Conservation (phyloP, 1,140 invertebrate genomes). For the Ceratosolen fusciceps region DNA sequence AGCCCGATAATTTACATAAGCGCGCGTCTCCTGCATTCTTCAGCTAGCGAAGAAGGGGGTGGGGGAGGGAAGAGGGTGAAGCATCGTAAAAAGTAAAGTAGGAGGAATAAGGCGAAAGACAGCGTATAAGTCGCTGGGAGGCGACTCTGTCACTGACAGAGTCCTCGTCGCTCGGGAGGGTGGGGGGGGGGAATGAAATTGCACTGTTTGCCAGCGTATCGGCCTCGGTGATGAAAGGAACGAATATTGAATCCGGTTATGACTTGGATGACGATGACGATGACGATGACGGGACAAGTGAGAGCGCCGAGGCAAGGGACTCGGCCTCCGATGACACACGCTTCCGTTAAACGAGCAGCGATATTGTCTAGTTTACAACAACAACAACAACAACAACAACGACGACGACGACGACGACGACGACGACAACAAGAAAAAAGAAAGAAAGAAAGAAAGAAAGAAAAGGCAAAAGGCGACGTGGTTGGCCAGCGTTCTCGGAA, state of each 20-base stretch:
- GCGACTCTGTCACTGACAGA: conserved; percentile 64
- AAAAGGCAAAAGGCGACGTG: no score
- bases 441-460: no score
- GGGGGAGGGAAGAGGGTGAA: not conserved
- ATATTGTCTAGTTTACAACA: conserved; percentile 22
- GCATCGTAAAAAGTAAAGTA: conserved; percentile 19
- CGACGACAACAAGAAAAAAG: no score
- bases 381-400: conserved; percentile 10
- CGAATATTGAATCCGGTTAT: conserved; percentile 70
- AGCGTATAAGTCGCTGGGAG: not conserved
- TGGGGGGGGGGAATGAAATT: no score
- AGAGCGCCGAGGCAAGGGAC: not conserved
- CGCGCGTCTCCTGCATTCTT: not conserved
- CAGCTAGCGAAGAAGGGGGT: not conserved
- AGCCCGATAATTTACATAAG: not conserved
- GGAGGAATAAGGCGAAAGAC: conserved; percentile 47
- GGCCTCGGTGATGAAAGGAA: conserved; percentile 64
- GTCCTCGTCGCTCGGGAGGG: conserved; percentile 60
- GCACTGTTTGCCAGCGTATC: conserved; percentile 63
- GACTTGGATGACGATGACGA: conserved; percentile 62
- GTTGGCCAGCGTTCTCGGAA: not conserved
- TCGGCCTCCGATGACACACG: conserved; percentile 31
- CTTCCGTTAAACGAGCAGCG: not conserved
- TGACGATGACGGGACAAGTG: conserved; percentile 40
- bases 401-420: no score